Conservation (phyloP, 2,113 vertebrate species). For the Cyprinus carpio region DNA sequence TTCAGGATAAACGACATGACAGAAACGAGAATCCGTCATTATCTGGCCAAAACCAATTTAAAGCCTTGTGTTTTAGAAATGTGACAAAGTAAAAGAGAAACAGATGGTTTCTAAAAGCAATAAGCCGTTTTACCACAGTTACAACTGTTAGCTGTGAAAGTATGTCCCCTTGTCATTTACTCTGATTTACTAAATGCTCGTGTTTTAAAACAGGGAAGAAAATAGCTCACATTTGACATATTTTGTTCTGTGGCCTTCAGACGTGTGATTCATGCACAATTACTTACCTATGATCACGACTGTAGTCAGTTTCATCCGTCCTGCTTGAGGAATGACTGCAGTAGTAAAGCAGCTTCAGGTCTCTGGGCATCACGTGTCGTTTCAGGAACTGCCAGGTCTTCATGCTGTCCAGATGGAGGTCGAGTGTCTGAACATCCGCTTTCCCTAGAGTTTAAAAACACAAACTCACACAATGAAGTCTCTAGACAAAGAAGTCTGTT, state of each 20-base stretch:
- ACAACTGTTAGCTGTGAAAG: neutral
- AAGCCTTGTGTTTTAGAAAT: neutral
- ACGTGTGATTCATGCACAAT: neutral
- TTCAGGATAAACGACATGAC: neutral
- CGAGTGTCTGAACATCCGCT: neutral
- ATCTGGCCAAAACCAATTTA: neutral
- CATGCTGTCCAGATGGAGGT: neutral
- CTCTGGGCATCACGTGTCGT: neutral
- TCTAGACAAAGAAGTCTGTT: neutral
- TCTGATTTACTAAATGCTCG: neutral
- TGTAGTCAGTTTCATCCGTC: neutral
- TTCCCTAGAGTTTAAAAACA: neutral
- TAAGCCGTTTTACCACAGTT: neutral
- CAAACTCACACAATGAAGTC: neutral
- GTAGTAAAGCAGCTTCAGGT: neutral
- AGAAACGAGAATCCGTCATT: neutral
- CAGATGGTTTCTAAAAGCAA: neutral
- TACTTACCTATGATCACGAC: neutral
- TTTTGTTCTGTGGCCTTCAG: neutral
- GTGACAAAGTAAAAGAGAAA: neutral
- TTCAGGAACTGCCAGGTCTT: neutral
- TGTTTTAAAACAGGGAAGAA: neutral
- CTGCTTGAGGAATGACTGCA: neutral
- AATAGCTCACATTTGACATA: neutral
- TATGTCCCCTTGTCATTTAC: neutral